Conservation (phyloP, 35 echinoderm and acorn worm genomes). For the Nesometra sesokonis region DNA sequence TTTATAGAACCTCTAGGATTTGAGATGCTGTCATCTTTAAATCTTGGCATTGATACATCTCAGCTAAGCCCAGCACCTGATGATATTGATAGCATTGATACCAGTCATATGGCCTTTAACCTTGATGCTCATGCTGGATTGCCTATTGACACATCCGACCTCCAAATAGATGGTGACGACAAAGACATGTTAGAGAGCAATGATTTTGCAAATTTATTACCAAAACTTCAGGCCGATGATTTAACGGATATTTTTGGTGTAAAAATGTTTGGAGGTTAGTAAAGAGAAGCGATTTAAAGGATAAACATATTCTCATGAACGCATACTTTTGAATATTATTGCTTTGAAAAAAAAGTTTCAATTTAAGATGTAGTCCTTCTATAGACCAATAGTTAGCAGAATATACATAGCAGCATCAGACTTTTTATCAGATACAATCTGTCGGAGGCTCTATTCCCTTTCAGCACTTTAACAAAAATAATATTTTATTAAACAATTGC, state of each 20-base stretch:
- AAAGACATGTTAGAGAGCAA: background rate
- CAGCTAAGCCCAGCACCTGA: slow-evolving; percentile 30
- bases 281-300: too few species aligned
- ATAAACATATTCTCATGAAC: too few species aligned
- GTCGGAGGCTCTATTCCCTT: too few species aligned
- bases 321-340: too few species aligned
- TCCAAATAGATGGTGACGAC: slow-evolving; percentile 3
- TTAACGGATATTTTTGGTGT: slow-evolving; percentile 63
- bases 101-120: background rate
- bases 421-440: too few species aligned
- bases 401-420: too few species aligned
- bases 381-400: too few species aligned
- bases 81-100: slow-evolving; percentile 3
- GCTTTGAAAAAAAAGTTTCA: too few species aligned
- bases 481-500: too few species aligned
- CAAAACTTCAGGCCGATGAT: slow-evolving; percentile 50
- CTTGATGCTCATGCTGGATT: background rate
- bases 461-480: too few species aligned
- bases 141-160: background rate
- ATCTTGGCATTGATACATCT: slow-evolving; percentile 26
- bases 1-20: background rate
- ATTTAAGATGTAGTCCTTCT: background rate
- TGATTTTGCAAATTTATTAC: slow-evolving; percentile 62
- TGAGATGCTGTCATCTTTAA: slow-evolving; percentile 17
- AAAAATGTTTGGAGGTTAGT: slow-evolving; percentile 3